These are phyloP conservation scores for Leptopilina clavipes DNA, from an alignment of 1,140 invertebrate genomes.

Conservation along the genomic window DNA sequence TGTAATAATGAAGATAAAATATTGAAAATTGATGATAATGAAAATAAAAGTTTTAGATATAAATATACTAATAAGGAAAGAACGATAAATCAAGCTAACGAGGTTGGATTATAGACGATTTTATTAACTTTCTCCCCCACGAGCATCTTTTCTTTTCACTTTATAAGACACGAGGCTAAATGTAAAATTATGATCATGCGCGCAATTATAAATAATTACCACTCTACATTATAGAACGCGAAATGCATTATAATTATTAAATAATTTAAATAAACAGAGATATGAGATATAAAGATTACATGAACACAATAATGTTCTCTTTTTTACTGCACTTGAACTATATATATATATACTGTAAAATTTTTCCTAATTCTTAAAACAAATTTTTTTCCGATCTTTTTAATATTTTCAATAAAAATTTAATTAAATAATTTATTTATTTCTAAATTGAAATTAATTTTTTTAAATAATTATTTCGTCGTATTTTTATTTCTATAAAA, in stretches of 20 bases:
- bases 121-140: conserved; percentile 37
- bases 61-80: conserved; percentile 3
- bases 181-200: conserved; percentile 6
- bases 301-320: not conserved
- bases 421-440: no score
- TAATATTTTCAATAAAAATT: not conserved
- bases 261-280: not conserved
- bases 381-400: not conserved
- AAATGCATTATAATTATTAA: conserved; percentile 8
- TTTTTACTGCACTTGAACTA: not conserved
- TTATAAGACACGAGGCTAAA: not conserved
- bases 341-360: no score
- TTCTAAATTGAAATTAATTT: no score
- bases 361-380: not conserved
- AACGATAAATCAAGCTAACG: conserved; percentile 22
- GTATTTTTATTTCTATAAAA: no score
- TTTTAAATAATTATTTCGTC: no score
- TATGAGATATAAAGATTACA: conserved; percentile 13
- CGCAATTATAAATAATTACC: conserved; percentile 6
- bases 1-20: not conserved
- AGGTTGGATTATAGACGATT: not conserved
- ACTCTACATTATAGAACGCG: conserved; percentile 1
- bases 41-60: conserved; percentile 2
- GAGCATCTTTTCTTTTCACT: conserved; percentile 43
- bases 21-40: not conserved